These are phyloP conservation scores for Agriopis aurantiaria DNA, from an alignment of 2,888 invertebrate species.

Conservation along the genomic window DNA sequence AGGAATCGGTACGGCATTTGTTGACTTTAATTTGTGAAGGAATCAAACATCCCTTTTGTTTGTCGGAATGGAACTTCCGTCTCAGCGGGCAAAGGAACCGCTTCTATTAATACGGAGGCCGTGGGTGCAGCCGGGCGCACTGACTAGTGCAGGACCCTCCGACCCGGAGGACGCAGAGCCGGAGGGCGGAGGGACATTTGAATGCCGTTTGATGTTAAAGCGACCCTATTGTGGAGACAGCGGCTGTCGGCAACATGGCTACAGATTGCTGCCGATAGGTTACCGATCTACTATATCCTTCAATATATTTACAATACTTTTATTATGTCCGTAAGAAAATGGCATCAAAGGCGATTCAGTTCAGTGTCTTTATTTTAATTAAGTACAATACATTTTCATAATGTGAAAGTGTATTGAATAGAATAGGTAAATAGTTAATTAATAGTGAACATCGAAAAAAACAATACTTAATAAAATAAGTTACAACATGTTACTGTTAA, in stretches of 20 bases:
- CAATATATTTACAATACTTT: not conserved
- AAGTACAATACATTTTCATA: too few relatives aligned
- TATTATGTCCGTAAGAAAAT: too few relatives aligned
- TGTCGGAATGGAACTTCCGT: constrained; percentile 27
- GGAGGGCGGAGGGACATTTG: constrained; percentile 41
- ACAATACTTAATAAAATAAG: too few relatives aligned
- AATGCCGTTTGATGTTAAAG: constrained; percentile 52
- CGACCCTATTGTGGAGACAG: constrained; percentile 21
- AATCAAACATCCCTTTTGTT: constrained; percentile 34
- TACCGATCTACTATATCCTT: not conserved
- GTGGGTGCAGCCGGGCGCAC: constrained; percentile 30
- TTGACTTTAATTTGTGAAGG: constrained; percentile 30
- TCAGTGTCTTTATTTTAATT: too few relatives aligned
- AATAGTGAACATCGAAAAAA: too few relatives aligned
- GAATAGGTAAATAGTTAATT: too few relatives aligned
- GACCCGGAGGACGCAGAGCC: constrained; percentile 11
- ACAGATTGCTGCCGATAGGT: not conserved
- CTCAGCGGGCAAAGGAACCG: constrained; percentile 19
- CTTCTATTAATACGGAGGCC: constrained; percentile 9
- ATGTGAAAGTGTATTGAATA: too few relatives aligned
- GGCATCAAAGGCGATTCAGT: too few relatives aligned
- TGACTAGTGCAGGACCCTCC: constrained; percentile 22
- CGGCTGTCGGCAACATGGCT: constrained; percentile 38
- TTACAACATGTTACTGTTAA: too few relatives aligned
- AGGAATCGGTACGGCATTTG: constrained; percentile 13